Evolutionary conservation across 2,888 invertebrate species (phyloP).

Genomic region (Brachypalpus laphriformis): DNA sequence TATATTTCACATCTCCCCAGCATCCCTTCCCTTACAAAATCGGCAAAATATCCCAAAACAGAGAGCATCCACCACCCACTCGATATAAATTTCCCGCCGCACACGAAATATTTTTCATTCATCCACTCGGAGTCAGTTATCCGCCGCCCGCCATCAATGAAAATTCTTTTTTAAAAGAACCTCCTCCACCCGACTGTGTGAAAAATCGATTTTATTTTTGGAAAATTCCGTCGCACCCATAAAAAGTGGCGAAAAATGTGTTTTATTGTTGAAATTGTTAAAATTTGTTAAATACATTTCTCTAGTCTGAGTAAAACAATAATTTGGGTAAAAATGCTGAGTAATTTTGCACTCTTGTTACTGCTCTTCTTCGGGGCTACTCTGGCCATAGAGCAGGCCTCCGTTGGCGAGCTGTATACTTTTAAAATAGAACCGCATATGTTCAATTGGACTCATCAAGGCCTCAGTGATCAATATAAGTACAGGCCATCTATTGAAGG

Average conservation of each 20-base stretch:
- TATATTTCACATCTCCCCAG: not conserved
- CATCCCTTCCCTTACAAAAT: not conserved
- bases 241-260: constrained; percentile 47
- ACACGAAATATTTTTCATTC: constrained; percentile 34
- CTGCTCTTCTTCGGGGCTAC: constrained; percentile 6
- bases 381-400: constrained; percentile 78
- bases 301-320: not conserved
- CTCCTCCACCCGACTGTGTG: constrained; percentile 23
- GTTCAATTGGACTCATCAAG: constrained; percentile 89
- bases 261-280: constrained; percentile 3
- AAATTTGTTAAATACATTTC: constrained; percentile 6
- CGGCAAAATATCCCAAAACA: constrained; percentile 60
- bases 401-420: constrained; percentile 88
- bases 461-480: constrained; percentile 80
- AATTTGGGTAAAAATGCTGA: constrained; percentile 28
- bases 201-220: constrained; percentile 73
- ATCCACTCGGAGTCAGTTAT: constrained; percentile 41
- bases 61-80: constrained; percentile 40
- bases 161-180: constrained; percentile 35
- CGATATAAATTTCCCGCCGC: not conserved
- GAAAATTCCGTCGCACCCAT: constrained; percentile 32
- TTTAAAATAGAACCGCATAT: constrained; percentile 90
- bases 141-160: constrained; percentile 31
- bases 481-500: constrained; percentile 90
- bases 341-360: not conserved